Conservation (phyloP, 2,888 invertebrate genomes). For the Eristalinus sepulchralis region DNA sequence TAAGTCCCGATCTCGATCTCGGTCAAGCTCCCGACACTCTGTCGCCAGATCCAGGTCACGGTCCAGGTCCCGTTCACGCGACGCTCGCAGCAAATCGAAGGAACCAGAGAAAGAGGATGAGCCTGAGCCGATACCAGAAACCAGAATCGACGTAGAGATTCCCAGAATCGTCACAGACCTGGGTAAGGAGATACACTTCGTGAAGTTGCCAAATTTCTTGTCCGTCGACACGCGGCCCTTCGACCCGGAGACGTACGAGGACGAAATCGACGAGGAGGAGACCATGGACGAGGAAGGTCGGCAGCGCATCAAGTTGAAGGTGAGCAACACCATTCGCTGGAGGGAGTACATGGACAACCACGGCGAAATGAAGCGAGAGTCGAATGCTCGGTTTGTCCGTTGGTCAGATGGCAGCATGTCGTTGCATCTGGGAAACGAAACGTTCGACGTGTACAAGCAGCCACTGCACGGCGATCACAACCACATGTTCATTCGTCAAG, state of each 20-base stretch:
- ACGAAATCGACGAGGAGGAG: conserved; percentile 99
- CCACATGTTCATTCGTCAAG: conserved; percentile 98
- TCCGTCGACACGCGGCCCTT: conserved; percentile 99
- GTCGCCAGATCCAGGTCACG: conserved; percentile 77
- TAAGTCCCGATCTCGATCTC: conserved; percentile 75
- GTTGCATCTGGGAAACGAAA: conserved; percentile 97
- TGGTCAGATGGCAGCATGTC: conserved; percentile 99
- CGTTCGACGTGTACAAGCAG: conserved; percentile 98
- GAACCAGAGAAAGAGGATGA: conserved; percentile 82
- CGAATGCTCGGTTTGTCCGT: conserved; percentile 96
- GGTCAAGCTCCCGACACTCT: conserved; percentile 76
- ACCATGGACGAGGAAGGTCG: conserved; percentile 98
- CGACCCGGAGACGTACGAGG: conserved; percentile 96
- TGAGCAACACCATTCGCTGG: conserved; percentile 99
- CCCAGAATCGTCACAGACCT: conserved; percentile 96
- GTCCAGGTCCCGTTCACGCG: conserved; percentile 76
- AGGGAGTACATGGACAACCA: conserved; percentile 90
- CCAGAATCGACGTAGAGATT: conserved; percentile 97
- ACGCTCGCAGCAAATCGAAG: conserved; percentile 75
- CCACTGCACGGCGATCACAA: conserved; percentile 97
- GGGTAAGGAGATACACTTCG: conserved; percentile 95
- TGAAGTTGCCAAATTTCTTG: conserved; percentile 98
- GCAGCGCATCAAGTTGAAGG: conserved; percentile 90
- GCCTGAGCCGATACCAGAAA: conserved; percentile 92
- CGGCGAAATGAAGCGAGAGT: conserved; percentile 91